Conservation (phyloP, 2,888 invertebrate genomes). For the Nasonia oneida region DNA sequence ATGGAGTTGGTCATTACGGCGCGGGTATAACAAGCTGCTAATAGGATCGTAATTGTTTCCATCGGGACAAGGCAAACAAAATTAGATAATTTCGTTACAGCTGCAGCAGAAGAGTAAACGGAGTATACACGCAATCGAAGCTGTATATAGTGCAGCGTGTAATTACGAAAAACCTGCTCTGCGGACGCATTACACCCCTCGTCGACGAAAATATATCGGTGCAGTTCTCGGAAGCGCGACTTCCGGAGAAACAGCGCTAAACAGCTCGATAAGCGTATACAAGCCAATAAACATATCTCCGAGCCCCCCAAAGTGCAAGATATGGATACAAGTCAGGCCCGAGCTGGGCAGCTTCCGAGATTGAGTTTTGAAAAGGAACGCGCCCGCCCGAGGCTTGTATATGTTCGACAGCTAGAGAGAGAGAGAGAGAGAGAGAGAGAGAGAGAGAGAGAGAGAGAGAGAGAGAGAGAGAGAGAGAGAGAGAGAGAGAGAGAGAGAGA, state of each 20-base stretch:
- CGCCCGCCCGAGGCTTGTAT: background rate
- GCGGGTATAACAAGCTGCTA: background rate
- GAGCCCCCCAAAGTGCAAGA: conserved; percentile 17
- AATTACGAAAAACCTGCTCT: no score
- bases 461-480: background rate
- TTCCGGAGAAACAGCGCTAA: background rate
- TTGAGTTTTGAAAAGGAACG: conserved; percentile 52
- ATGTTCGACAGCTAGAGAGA: no score
- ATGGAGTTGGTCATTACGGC: background rate
- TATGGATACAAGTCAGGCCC: background rate
- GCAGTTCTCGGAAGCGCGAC: background rate
- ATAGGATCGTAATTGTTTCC: background rate
- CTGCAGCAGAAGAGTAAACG: no score
- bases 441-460: background rate
- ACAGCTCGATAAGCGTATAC: no score
- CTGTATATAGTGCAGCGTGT: no score
- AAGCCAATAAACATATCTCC: background rate
- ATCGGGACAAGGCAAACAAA: background rate
- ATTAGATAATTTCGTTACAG: background rate
- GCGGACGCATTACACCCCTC: background rate
- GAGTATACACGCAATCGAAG: no score
- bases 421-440: background rate
- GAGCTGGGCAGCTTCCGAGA: background rate
- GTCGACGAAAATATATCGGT: background rate
- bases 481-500: background rate